phyloP scores from a whole-genome alignment of 2,113 vertebrate genomes.

The Amphilophus citrinellus region DNA sequence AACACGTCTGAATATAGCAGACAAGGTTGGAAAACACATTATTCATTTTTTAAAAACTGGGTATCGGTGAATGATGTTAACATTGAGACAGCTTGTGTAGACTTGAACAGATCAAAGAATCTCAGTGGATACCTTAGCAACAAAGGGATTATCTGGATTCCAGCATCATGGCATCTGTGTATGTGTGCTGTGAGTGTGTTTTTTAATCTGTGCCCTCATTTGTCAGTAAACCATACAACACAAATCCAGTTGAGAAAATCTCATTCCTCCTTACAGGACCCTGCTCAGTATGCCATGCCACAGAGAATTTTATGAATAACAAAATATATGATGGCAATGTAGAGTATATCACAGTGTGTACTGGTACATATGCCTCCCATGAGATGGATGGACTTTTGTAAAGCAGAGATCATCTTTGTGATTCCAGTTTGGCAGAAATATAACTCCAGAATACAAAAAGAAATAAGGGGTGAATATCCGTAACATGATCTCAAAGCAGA shows the following conservation, averaged over 20 bases:
- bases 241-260: conserved; percentile 29
- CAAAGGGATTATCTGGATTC: conserved; percentile 54
- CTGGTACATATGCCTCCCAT: background rate
- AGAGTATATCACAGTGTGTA: conserved; percentile 15
- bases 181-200: background rate
- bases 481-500: background rate
- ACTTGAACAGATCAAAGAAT: conserved; percentile 38
- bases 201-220: conserved; percentile 54
- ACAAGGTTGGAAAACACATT: background rate
- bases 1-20: background rate
- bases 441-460: conserved; percentile 10
- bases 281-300: background rate
- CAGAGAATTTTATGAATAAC: conserved; percentile 38
- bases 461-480: background rate
- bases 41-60: background rate
- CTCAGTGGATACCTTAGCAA: conserved; percentile 37
- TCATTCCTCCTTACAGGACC: conserved; percentile 18
- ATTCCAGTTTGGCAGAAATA: conserved; percentile 30
- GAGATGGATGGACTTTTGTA: conserved; percentile 24
- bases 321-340: conserved; percentile 32
- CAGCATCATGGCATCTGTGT: conserved; percentile 32
- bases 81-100: background rate
- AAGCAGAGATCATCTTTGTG: conserved; percentile 25
- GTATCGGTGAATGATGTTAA: background rate
- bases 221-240: conserved; percentile 45